These are phyloP conservation scores for Agonopterix alstromeriana DNA, from an alignment of 2,888 invertebrate genomes.

Conservation along the genomic window DNA sequence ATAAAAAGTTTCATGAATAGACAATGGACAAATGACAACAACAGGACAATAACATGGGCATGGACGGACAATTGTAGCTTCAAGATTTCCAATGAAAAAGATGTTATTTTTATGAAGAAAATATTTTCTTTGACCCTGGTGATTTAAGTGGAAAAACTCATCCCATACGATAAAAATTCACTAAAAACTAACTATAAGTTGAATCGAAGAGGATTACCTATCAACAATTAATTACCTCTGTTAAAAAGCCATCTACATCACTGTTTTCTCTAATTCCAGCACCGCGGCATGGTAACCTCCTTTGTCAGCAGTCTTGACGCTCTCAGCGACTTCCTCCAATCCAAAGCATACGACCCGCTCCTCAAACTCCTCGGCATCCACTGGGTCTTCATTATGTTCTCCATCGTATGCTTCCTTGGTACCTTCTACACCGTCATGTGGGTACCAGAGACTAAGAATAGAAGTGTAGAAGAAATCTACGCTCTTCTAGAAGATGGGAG, in stretches of 20 bases:
- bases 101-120: too few relatives aligned
- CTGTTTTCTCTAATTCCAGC: conserved; percentile 32
- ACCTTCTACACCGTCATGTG: conserved; percentile 60
- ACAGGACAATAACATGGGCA: too few relatives aligned
- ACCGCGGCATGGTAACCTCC: conserved; percentile 66
- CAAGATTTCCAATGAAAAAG: too few relatives aligned
- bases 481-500: conserved; percentile 50
- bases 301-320: conserved; percentile 61
- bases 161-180: too few relatives aligned
- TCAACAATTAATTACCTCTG: too few relatives aligned
- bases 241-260: background rate
- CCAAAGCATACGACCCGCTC: conserved; percentile 64
- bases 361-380: conserved; percentile 64
- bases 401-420: conserved; percentile 58
- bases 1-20: too few relatives aligned
- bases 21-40: too few relatives aligned
- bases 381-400: conserved; percentile 69
- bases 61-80: too few relatives aligned
- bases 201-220: too few relatives aligned
- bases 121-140: too few relatives aligned
- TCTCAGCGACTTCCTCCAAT: conserved; percentile 64
- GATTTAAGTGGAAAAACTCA: too few relatives aligned
- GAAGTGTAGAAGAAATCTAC: conserved; percentile 61
- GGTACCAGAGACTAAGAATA: conserved; percentile 66
- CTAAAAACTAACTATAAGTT: too few relatives aligned